Evolutionary conservation across 30 jellyfish, hydroid and myxozoan genomes (phyloP).

Genomic region (Aurelia sp.): DNA sequence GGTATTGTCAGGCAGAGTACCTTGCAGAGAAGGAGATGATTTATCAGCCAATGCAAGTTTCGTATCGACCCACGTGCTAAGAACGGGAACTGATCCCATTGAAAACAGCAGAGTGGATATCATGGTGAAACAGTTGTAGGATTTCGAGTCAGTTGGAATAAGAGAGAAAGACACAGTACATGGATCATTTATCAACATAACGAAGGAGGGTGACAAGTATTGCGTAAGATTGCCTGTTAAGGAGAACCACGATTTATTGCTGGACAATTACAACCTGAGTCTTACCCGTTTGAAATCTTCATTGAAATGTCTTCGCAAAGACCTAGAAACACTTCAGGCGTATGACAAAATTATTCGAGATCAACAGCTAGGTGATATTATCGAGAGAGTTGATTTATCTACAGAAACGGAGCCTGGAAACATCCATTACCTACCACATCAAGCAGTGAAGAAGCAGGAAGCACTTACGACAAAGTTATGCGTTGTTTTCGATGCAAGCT

Average conservation of each 20-base stretch:
- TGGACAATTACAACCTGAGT: constrained; percentile 24
- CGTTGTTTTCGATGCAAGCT: constrained; percentile 42
- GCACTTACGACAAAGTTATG: constrained; percentile 19
- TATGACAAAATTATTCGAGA: constrained; percentile 21
- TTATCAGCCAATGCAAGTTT: constrained; percentile 9
- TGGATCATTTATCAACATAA: constrained; percentile 10
- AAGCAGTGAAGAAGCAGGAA: constrained; percentile 7
- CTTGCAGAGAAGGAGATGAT: constrained; percentile 1
- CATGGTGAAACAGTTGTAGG: neutral
- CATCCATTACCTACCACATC: constrained; percentile 33
- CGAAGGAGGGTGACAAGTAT: neutral
- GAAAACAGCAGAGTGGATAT: neutral
- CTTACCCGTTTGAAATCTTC: neutral
- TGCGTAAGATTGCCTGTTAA: neutral
- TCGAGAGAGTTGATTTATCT: constrained; percentile 7
- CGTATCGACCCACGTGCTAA: constrained; percentile 22
- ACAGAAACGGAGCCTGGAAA: neutral
- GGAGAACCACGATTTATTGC: constrained; percentile 10
- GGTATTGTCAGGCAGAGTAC: constrained; percentile 30
- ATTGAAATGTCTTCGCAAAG: neutral
- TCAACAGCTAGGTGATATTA: constrained; percentile 29
- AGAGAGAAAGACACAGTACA: constrained; percentile 35
- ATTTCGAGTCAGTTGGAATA: constrained; percentile 28
- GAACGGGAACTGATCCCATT: neutral
- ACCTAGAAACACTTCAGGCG: constrained; percentile 5